phyloP scores from a whole-genome alignment of 2,888 invertebrate genomes.

The Agonopterix subpropinquella region DNA sequence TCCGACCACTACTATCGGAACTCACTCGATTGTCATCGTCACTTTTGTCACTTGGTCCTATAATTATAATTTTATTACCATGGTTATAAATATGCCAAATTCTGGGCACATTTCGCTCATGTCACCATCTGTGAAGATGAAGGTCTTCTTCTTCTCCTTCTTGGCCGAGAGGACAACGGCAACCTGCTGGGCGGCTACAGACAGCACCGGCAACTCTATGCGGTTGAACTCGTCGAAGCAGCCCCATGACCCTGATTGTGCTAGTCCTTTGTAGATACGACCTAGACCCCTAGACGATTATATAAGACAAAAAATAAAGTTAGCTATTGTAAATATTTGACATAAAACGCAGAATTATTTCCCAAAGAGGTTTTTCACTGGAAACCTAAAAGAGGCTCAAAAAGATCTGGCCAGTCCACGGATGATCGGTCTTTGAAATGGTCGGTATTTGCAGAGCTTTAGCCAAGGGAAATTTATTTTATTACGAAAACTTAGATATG shows the following conservation, averaged over 20 bases:
- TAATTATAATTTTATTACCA: too few relatives aligned
- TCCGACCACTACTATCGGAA: too few relatives aligned
- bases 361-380: too few relatives aligned
- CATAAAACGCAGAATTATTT: too few relatives aligned
- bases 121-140: slow-evolving; percentile 97
- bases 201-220: slow-evolving; percentile 91
- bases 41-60: too few relatives aligned
- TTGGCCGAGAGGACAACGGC: slow-evolving; percentile 94
- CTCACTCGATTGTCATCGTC: too few relatives aligned
- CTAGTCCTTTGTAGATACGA: slow-evolving; percentile 95
- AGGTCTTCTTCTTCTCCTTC: slow-evolving; percentile 93
- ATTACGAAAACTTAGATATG: too few relatives aligned
- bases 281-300: slow-evolving; percentile 85
- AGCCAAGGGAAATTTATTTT: too few relatives aligned
- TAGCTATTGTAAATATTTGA: background rate
- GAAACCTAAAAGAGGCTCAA: too few relatives aligned
- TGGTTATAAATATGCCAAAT: slow-evolving; percentile 97
- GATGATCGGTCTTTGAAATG: too few relatives aligned
- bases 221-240: slow-evolving; percentile 99
- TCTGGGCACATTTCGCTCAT: slow-evolving; percentile 94
- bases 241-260: slow-evolving; percentile 98
- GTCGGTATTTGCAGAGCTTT: too few relatives aligned
- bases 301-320: background rate
- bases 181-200: slow-evolving; percentile 97
- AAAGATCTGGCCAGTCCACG: too few relatives aligned